Percentiles rank a stretch among this genome's conserved stretches.
phyloP scores from a whole-genome alignment of 37 sponge, comb jelly and placozoan genomes.

The Beroe forskalii region DNA sequence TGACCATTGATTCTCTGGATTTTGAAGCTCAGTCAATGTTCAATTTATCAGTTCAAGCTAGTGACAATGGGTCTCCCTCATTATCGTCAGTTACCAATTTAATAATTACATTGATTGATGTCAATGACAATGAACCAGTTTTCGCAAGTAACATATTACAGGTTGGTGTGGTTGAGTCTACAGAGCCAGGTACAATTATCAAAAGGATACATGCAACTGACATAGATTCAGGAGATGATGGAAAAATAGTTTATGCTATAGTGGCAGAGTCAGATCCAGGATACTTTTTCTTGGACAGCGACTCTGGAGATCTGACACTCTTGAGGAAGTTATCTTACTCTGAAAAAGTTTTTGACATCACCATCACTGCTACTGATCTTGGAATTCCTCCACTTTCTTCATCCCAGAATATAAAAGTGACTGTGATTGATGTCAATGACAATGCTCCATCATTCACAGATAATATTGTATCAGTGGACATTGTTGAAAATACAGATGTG shows the following conservation, averaged over 20 bases:
- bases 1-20: not conserved
- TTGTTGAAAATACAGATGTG: not conserved
- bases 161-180: constrained; percentile 50
- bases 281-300: constrained; percentile 6
- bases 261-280: constrained; percentile 13
- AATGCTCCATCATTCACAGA: constrained; percentile 52
- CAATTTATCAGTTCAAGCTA: constrained; percentile 4
- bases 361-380: not conserved
- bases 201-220: constrained; percentile 24
- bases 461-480: not conserved
- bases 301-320: constrained; percentile 10
- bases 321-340: not conserved
- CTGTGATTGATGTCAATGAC: constrained; percentile 61
- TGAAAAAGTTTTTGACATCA: not conserved
- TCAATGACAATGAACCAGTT: constrained; percentile 28
- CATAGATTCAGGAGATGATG: constrained; percentile 15
- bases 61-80: constrained; percentile 3
- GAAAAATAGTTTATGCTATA: not conserved
- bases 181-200: constrained; percentile 1
- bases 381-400: not conserved
- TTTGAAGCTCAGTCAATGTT: constrained; percentile 7
- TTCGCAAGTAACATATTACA: not conserved
- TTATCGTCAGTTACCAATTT: not conserved
- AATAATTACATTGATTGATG: not conserved
- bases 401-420: not conserved